These are phyloP conservation scores for Agriopis leucophaearia DNA, from an alignment of 2,888 invertebrate genomes.

Conservation along the genomic window DNA sequence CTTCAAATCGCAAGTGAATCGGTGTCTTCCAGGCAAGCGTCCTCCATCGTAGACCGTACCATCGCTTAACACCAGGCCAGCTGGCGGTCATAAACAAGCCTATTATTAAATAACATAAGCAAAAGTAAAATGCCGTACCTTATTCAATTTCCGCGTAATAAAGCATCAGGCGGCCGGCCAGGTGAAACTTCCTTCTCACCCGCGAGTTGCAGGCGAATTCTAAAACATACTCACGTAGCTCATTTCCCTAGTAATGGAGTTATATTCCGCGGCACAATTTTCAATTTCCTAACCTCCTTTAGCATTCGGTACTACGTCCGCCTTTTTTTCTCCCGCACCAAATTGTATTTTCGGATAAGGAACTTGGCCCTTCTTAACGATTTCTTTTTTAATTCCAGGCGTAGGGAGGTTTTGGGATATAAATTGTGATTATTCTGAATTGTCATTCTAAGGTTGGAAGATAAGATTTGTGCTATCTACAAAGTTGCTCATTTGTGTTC, in stretches of 20 bases:
- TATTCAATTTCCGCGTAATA: slow-evolving; percentile 37
- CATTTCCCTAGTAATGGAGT: slow-evolving; percentile 84
- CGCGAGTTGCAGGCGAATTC: slow-evolving; percentile 62
- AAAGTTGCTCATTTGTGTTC: neutral
- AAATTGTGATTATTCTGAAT: slow-evolving; percentile 30
- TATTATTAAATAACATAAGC: too few species aligned
- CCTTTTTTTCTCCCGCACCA: slow-evolving; percentile 59
- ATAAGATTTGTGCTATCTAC: slow-evolving; percentile 7
- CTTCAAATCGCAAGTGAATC: too few species aligned
- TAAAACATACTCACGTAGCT: slow-evolving; percentile 81
- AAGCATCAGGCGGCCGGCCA: slow-evolving; percentile 32
- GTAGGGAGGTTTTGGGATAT: slow-evolving; percentile 24
- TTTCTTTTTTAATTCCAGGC: slow-evolving; percentile 43
- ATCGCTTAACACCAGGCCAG: too few species aligned
- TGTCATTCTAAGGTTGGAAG: slow-evolving; percentile 10
- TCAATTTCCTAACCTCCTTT: slow-evolving; percentile 83
- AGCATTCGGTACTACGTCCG: slow-evolving; percentile 68
- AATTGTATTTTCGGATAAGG: slow-evolving; percentile 59
- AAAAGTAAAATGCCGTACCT: slow-evolving; percentile 8
- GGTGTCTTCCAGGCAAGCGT: too few species aligned
- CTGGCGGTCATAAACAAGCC: too few species aligned
- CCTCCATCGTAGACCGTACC: too few species aligned
- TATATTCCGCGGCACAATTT: slow-evolving; percentile 83
- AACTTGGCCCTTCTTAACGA: slow-evolving; percentile 51
- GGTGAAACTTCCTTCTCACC: slow-evolving; percentile 50